Conservation (phyloP, 2,888 invertebrate species). For the Scaptomyza cyrtandrae region DNA sequence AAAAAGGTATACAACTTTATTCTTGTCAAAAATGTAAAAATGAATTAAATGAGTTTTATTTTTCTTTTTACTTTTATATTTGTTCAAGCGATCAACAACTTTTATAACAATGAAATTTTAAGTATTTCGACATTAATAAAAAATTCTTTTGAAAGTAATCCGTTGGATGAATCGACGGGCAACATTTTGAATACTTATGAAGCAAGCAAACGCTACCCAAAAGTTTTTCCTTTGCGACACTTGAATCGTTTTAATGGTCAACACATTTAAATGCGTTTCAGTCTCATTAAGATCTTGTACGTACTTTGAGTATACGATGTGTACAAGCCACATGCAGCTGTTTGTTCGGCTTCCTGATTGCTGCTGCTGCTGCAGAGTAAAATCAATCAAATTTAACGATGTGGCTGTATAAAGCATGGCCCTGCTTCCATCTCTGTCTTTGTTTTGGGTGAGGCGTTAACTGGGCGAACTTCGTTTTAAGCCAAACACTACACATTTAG, state of each 20-base stretch:
- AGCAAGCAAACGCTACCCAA: constrained; percentile 40
- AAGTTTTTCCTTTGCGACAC: constrained; percentile 40
- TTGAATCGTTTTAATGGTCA: constrained; percentile 50
- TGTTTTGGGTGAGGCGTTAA: constrained; percentile 14
- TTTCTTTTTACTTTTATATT: no score
- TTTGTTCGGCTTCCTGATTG: constrained; percentile 55
- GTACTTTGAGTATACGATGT: constrained; percentile 13
- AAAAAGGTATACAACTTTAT: no score
- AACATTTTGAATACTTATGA: constrained; percentile 24
- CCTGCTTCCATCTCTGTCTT: background rate
- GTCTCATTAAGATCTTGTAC: constrained; percentile 66
- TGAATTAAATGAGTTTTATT: no score
- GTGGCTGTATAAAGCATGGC: constrained; percentile 43
- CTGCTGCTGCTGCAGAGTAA: constrained; percentile 36
- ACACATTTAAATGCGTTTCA: constrained; percentile 74
- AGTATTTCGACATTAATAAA: no score
- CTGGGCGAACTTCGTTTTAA: constrained; percentile 17
- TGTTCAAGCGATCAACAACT: no score
- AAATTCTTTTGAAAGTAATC: constrained; percentile 33
- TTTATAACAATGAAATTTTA: background rate
- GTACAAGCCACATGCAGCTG: constrained; percentile 23
- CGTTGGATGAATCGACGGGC: constrained; percentile 7
- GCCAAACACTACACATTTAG: constrained; percentile 33
- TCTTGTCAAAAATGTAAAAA: no score
- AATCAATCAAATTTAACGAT: constrained; percentile 79